phyloP scores from a whole-genome alignment of 2,888 invertebrate genomes.

The Ischnus inquisitorius region DNA sequence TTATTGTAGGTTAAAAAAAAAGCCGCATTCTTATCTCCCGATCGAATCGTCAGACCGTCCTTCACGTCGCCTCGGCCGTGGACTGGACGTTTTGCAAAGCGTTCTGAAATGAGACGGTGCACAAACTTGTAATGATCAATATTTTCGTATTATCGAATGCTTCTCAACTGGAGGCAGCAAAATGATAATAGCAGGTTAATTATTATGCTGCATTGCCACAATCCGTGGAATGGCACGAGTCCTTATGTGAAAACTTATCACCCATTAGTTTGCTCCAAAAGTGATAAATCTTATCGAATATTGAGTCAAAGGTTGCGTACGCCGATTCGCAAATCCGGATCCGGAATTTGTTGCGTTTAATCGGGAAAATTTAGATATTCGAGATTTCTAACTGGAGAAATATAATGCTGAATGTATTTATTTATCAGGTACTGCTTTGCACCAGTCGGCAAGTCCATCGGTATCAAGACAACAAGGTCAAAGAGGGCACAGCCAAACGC shows the following conservation, averaged over 20 bases:
- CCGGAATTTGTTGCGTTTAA: too few relatives aligned
- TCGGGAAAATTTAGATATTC: background rate
- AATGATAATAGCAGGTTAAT: background rate
- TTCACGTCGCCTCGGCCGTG: too few relatives aligned
- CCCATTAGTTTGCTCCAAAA: background rate
- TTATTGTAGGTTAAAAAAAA: too few relatives aligned
- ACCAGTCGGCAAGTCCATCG: conserved; percentile 93
- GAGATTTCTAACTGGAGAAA: too few relatives aligned
- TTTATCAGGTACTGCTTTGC: conserved; percentile 91
- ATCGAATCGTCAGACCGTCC: too few relatives aligned
- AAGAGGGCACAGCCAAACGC: conserved; percentile 91
- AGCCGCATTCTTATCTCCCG: too few relatives aligned
- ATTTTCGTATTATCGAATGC: too few relatives aligned
- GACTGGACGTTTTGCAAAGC: too few relatives aligned
- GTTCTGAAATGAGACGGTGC: too few relatives aligned
- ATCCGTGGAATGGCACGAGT: background rate
- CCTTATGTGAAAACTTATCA: background rate
- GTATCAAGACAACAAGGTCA: conserved; percentile 92
- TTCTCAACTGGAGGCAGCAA: too few relatives aligned
- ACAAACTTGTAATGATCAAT: too few relatives aligned
- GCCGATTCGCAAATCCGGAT: background rate
- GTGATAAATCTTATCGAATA: background rate
- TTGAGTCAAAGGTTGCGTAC: background rate
- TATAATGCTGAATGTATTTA: background rate
- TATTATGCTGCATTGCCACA: background rate